phyloP scores from a whole-genome alignment of 2,888 invertebrate genomes.

The Poecilobothrus nobilitatus region DNA sequence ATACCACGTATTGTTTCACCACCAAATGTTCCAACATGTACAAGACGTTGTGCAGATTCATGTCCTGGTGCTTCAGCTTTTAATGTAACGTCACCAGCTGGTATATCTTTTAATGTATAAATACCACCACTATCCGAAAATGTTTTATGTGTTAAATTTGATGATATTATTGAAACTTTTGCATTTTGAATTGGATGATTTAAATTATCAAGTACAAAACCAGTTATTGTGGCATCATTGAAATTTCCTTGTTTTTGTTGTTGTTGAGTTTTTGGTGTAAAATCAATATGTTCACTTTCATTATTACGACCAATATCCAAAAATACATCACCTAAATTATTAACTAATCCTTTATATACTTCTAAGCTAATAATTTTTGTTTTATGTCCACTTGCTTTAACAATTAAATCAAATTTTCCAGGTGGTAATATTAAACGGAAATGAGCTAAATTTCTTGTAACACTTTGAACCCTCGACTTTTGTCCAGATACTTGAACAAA shows the following conservation, averaged over 20 bases:
- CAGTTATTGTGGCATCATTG: conserved; percentile 19
- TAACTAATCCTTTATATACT: conserved; percentile 28
- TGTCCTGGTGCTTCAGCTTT: conserved; percentile 54
- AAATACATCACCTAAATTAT: conserved; percentile 30
- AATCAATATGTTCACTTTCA: conserved; percentile 28
- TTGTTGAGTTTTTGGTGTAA: conserved; percentile 15
- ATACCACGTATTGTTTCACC: conserved; percentile 50
- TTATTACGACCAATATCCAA: conserved; percentile 22
- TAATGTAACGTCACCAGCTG: conserved; percentile 46
- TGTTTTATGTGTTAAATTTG: conserved; percentile 37
- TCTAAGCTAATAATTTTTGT: conserved; percentile 43
- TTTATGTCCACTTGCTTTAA: conserved; percentile 55
- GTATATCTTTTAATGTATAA: conserved; percentile 32
- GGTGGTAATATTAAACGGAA: conserved; percentile 64
- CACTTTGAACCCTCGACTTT: conserved; percentile 48
- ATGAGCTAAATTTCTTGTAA: conserved; percentile 59
- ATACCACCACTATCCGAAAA: conserved; percentile 36
- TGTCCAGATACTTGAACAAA: conserved; percentile 56
- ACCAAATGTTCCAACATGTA: conserved; percentile 32
- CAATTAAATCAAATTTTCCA: conserved; percentile 55
- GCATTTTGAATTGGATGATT: conserved; percentile 52
- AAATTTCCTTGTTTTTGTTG: conserved; percentile 1
- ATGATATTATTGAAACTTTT: conserved; percentile 45
- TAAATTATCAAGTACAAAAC: conserved; percentile 51
- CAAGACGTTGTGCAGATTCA: conserved; percentile 41